Base-by-base conservation (phyloP, 1,140 invertebrate species). In the Meloidogyne exigua region DNA sequence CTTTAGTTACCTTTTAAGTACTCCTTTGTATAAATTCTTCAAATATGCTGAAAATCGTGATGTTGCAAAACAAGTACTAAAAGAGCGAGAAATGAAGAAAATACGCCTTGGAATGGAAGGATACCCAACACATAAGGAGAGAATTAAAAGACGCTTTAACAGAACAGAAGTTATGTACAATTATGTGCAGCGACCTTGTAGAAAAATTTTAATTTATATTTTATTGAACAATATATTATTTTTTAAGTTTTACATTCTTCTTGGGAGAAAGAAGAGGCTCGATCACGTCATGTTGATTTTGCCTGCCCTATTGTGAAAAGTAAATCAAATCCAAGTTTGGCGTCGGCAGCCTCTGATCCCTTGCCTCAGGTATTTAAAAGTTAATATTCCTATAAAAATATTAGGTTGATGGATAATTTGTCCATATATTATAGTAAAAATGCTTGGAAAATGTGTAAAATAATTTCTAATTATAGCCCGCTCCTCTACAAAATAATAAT, bases 31-130 rank as follows among this genome's bases (percentile, higher is more conserved):
- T 80, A 91, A 95, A 80, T 99, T 99, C 89, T 99, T 99, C 89
- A 98, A 98, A 87, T 99, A 99, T 88, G 97, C 98, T 79, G 97
- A 99, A 89, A 99, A 99, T 87, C 91, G 96, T 80, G 96, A 99
- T 88, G 96, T 99, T 12, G 96, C 96, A 2, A 99, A 99, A 88
- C 94, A 95, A 64, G 77, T 99, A 21, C 92, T 99, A 90, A 98
- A 98, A 88, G 96, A 99, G 87, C 90, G 96, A 69, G 96, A 96
- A 0, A 88, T 99, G 44, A 99, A 99, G 88, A 99, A 99, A 88
- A 99, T 99, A 77, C 91, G 95, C n/a, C 90, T 99, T 26, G 96
- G 97, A 11, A 98, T 99, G 73, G 97, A 99, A 90, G 78, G 80
- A 65, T 99, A 99, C 89, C 97, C 97, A 26, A 99, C 96, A 1